Conservation (phyloP, 2,888 invertebrate species). For the Tubiluchus corallicola region DNA sequence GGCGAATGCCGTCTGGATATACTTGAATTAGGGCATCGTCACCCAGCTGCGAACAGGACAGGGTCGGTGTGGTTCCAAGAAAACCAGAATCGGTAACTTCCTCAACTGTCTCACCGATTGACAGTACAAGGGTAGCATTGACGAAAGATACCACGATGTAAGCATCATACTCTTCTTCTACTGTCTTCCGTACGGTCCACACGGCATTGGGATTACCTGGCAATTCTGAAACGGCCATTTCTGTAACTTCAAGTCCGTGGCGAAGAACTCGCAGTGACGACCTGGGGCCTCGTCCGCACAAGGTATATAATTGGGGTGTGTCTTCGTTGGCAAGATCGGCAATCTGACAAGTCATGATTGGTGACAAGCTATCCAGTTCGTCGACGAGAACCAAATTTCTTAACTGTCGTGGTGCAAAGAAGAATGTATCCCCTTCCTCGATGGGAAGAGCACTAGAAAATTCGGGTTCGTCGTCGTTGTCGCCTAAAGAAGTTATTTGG, state of each 20-base stretch:
- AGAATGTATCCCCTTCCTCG: constrained; percentile 97
- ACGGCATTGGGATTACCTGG: constrained; percentile 99
- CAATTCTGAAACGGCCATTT: constrained; percentile 98
- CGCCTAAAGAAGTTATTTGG: constrained; percentile 97
- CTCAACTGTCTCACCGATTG: constrained; percentile 99
- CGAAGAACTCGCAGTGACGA: constrained; percentile 79
- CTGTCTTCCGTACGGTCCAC: constrained; percentile 90
- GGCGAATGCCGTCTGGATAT: constrained; percentile 94
- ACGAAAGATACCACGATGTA: constrained; percentile 99
- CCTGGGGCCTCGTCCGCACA: constrained; percentile 86
- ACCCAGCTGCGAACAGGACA: constrained; percentile 92
- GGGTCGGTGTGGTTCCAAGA: constrained; percentile 89
- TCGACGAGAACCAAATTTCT: constrained; percentile 90
- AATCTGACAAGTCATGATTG: constrained; percentile 54
- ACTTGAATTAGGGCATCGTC: constrained; percentile 95
- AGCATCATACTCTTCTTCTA: constrained; percentile 96
- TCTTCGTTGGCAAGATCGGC: constrained; percentile 71
- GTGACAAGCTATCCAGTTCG: constrained; percentile 85
- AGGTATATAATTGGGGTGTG: constrained; percentile 88
- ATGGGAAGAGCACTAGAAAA: constrained; percentile 95
- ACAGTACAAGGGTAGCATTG: constrained; percentile 89
- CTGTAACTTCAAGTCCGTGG: constrained; percentile 79
- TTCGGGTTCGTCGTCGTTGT: constrained; percentile 96
- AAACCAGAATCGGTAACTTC: constrained; percentile 99
- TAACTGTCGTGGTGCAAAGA: constrained; percentile 82